These are phyloP conservation scores for Coregonus sp. DNA, from an alignment of 2,797 vertebrate genomes.

Conservation along the genomic window DNA sequence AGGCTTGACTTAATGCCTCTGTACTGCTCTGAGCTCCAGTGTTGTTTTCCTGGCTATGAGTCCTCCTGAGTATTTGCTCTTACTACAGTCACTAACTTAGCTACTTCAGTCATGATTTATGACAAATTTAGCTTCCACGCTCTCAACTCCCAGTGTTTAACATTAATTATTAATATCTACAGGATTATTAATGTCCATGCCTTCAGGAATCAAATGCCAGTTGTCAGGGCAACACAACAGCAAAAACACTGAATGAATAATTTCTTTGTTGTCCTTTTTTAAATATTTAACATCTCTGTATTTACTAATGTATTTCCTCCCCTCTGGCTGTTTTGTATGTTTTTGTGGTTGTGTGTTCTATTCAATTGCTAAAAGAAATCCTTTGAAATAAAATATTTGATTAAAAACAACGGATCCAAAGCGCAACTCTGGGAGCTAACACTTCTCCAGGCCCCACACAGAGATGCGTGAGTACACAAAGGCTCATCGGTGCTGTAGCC, in stretches of 20 bases:
- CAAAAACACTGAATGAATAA: not conserved
- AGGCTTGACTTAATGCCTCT: too few species aligned
- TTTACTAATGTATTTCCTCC: not conserved
- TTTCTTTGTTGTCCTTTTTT: not conserved
- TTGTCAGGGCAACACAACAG: not conserved
- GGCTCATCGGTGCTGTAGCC: not conserved
- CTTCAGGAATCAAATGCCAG: not conserved
- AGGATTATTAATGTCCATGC: constrained; percentile 5
- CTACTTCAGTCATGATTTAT: not conserved
- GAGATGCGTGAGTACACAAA: not conserved
- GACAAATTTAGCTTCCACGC: not conserved
- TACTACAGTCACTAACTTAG: not conserved
- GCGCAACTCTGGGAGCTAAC: not conserved
- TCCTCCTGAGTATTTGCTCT: not conserved
- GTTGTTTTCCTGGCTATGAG: not conserved
- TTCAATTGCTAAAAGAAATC: not conserved
- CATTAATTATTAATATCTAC: not conserved
- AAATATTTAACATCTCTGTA: not conserved
- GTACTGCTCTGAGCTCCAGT: not conserved
- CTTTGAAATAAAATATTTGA: not conserved
- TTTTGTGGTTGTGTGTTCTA: not conserved
- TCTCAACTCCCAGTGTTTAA: not conserved
- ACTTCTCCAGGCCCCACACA: not conserved
- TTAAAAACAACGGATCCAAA: not conserved
- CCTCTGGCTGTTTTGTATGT: not conserved